These are phyloP conservation scores for Pogona vitticeps DNA, from an alignment of 2,113 vertebrate genomes.

Conservation along the genomic window DNA sequence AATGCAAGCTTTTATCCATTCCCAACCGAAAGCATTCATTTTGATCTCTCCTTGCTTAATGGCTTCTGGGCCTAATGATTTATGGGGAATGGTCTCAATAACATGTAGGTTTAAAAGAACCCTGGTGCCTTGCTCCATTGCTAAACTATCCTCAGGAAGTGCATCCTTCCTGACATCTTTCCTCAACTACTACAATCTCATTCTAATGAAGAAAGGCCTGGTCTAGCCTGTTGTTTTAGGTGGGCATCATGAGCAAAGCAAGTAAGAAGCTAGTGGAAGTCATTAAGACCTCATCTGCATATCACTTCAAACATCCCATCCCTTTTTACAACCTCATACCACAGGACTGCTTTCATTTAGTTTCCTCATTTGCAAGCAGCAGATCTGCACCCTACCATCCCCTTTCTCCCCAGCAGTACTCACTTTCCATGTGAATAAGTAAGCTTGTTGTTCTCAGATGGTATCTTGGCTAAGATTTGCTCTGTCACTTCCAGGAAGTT, in stretches of 20 bases:
- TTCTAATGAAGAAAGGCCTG: background rate
- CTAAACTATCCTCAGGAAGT: background rate
- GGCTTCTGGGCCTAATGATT: background rate
- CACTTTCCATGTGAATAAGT: constrained; percentile 97
- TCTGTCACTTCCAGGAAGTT: constrained; percentile 99
- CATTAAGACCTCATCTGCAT: background rate
- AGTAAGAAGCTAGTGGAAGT: background rate
- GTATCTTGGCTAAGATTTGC: constrained; percentile 95
- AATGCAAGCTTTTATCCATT: background rate
- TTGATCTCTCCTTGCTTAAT: background rate
- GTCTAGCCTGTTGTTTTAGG: background rate
- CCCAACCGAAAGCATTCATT: background rate
- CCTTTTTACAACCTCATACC: too few species aligned
- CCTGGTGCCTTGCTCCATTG: background rate
- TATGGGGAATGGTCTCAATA: background rate
- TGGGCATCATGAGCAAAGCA: background rate
- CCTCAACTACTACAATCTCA: background rate
- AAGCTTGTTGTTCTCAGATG: constrained; percentile 96
- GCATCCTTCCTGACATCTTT: background rate
- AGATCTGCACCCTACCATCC: background rate
- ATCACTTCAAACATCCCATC: background rate
- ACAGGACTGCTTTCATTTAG: background rate
- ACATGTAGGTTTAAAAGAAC: background rate
- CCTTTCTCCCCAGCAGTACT: constrained; percentile 48
- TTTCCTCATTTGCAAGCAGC: background rate